Conservation (phyloP, 2,797 vertebrate genomes). For the Sebastes cheni region DNA sequence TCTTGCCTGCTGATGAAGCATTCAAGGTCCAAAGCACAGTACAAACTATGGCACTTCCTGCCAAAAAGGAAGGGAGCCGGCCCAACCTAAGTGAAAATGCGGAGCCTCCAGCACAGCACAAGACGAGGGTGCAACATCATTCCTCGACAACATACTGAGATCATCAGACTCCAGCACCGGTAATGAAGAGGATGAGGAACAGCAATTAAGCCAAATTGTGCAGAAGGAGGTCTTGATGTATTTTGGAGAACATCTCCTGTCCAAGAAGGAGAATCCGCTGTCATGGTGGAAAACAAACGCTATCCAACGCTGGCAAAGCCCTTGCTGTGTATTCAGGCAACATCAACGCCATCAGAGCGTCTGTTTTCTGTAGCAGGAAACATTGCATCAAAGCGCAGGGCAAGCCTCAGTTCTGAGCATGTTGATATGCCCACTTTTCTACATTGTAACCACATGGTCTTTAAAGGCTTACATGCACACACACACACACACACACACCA, state of each 20-base stretch:
- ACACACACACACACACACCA: too few species aligned
- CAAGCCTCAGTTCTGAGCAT: neutral
- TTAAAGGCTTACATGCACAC: neutral
- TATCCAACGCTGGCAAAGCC: neutral
- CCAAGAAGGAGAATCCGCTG: neutral
- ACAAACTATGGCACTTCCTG: neutral
- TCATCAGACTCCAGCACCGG: neutral
- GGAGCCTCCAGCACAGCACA: neutral
- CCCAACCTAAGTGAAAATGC: neutral
- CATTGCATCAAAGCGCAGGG: neutral
- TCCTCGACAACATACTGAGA: neutral
- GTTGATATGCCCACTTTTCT: neutral
- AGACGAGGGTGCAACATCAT: neutral
- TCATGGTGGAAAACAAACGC: neutral
- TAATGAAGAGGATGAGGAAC: neutral
- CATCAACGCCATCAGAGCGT: neutral
- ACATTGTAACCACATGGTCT: neutral
- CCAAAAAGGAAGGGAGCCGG: neutral
- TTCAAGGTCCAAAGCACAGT: neutral
- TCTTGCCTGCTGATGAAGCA: neutral
- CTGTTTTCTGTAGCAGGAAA: neutral
- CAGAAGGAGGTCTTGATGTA: neutral
- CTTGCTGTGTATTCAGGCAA: neutral
- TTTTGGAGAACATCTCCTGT: neutral
- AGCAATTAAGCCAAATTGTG: neutral